phyloP scores from a whole-genome alignment of 2,797 vertebrate genomes.

The Eidolon dupreanum region DNA sequence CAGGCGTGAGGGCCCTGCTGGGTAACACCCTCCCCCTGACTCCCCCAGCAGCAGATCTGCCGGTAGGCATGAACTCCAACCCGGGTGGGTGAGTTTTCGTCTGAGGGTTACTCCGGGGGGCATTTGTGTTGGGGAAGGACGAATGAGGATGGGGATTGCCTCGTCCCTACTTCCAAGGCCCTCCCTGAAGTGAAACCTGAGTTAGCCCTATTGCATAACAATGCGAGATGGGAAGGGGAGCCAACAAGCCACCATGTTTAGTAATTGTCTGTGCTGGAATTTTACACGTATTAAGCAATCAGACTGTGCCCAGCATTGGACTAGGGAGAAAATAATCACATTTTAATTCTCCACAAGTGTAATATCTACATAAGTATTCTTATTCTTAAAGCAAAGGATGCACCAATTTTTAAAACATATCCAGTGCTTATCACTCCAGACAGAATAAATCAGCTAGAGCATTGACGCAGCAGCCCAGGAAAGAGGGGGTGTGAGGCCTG shows the following conservation, averaged over 20 bases:
- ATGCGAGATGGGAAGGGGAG: not conserved
- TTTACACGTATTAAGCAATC: not conserved
- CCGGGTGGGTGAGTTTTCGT: accelerated
- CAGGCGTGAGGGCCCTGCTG: not conserved
- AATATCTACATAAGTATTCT: not conserved
- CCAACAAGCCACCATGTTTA: not conserved
- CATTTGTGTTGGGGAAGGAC: not conserved
- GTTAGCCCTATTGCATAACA: not conserved
- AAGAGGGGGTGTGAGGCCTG: not conserved
- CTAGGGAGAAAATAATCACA: not conserved
- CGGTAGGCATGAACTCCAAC: not conserved
- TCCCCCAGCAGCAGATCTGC: accelerated
- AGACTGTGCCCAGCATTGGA: not conserved
- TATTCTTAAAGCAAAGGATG: not conserved
- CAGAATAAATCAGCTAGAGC: not conserved
- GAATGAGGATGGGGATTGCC: not conserved
- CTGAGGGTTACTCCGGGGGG: not conserved
- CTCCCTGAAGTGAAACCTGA: not conserved
- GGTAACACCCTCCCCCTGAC: not conserved
- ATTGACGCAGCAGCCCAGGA: not conserved
- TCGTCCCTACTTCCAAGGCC: not conserved
- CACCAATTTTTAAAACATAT: not conserved
- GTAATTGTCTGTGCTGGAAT: not conserved
- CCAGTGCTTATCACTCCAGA: not conserved
- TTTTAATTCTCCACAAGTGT: not conserved